These are phyloP conservation scores for Eulithis testata DNA, from an alignment of 2,888 invertebrate genomes.

Conservation along the genomic window DNA sequence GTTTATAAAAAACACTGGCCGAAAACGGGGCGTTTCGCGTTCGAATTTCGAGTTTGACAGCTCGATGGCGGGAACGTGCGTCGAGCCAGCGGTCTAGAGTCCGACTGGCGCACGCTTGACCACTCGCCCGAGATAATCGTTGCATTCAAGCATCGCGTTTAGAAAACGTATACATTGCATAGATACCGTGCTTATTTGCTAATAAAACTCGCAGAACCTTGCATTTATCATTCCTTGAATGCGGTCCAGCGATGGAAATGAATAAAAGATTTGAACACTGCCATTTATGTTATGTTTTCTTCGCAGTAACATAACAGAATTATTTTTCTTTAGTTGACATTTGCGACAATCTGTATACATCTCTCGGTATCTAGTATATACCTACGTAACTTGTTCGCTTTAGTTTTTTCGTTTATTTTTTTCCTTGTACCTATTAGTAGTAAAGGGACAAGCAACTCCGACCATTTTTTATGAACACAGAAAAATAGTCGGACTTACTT, in stretches of 20 bases:
- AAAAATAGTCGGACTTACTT: too few species aligned
- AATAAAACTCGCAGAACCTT: constrained; percentile 22
- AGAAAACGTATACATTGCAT: constrained; percentile 78
- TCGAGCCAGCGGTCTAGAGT: constrained; percentile 54
- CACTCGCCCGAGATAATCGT: constrained; percentile 54
- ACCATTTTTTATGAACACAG: too few species aligned
- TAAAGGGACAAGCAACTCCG: too few species aligned
- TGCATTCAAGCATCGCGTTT: constrained; percentile 67
- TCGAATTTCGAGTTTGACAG: constrained; percentile 48
- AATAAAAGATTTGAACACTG: constrained; percentile 26
- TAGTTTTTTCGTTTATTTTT: too few species aligned
- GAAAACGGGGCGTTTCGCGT: constrained; percentile 52
- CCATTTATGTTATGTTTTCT: constrained; percentile 23
- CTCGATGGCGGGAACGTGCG: constrained; percentile 54
- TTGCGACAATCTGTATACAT: too few species aligned
- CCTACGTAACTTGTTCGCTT: too few species aligned
- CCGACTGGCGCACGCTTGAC: constrained; percentile 58
- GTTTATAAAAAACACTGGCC: constrained; percentile 42
- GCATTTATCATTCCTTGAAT: constrained; percentile 28
- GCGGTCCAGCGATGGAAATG: constrained; percentile 21
- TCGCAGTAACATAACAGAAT: background rate
- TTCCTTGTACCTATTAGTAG: too few species aligned
- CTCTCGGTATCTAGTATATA: too few species aligned
- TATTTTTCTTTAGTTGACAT: background rate
- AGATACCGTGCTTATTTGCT: constrained; percentile 61